phyloP scores from a whole-genome alignment of 2,888 invertebrate species.

The Ypsolopha scabrella region DNA sequence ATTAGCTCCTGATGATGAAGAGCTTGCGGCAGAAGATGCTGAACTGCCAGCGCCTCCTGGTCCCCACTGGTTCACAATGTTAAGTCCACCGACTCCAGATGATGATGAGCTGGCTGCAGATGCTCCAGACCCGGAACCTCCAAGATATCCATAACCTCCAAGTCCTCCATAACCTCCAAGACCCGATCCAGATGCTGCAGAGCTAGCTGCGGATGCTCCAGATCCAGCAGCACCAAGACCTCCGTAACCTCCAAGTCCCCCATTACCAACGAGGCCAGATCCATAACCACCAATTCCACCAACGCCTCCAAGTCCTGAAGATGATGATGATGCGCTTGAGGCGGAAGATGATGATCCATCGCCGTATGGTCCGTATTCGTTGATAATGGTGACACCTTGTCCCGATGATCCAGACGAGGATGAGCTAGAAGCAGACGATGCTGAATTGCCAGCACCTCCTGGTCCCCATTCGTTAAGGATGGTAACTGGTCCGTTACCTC shows the following conservation, averaged over 20 bases:
- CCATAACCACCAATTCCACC: conserved; percentile 2
- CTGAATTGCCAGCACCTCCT: background rate
- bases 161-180: background rate
- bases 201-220: background rate
- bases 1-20: conserved; percentile 1
- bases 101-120: conserved; percentile 10
- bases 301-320: background rate
- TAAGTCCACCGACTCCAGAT: background rate
- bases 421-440: background rate
- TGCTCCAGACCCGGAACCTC: background rate
- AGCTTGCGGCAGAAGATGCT: background rate
- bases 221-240: background rate
- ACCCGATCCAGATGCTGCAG: background rate
- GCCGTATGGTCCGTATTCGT: background rate
- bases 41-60: background rate
- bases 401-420: background rate
- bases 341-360: background rate
- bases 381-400: background rate
- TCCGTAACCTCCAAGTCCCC: background rate
- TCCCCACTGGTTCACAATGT: background rate
- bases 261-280: background rate
- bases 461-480: background rate
- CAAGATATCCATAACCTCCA: background rate
- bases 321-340: conserved; percentile 1
- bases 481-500: background rate